These are phyloP conservation scores for Steatocranus sp. DNA, from an alignment of 2,797 vertebrate genomes.

Conservation along the genomic window DNA sequence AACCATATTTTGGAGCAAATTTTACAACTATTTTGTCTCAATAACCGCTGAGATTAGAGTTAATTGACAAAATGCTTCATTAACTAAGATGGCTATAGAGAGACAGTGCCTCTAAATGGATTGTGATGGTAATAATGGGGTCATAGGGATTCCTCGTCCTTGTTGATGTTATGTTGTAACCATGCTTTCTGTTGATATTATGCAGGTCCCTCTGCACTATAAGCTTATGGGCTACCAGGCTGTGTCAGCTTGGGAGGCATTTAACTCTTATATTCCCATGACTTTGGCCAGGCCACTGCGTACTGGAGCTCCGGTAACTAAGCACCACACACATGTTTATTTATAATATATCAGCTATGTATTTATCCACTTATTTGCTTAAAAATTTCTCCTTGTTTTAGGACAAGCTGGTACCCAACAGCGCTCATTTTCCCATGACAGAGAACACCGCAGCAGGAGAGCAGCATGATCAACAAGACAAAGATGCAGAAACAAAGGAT, in stretches of 20 bases:
- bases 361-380: not conserved
- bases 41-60: not conserved
- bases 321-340: not conserved
- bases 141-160: not conserved
- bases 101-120: not conserved
- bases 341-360: not conserved
- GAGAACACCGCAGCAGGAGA: not conserved
- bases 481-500: not conserved
- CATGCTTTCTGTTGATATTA: not conserved
- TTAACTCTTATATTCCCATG: slow-evolving; percentile 30
- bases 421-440: not conserved
- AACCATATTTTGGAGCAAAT: not conserved
- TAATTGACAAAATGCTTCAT: not conserved
- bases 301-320: slow-evolving; percentile 51
- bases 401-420: slow-evolving; percentile 32
- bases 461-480: not conserved
- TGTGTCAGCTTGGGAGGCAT: slow-evolving; percentile 60
- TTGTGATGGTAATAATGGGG: not conserved
- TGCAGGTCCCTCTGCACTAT: slow-evolving; percentile 72
- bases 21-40: not conserved
- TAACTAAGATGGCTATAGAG: not conserved
- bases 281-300: slow-evolving; percentile 55
- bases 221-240: slow-evolving; percentile 67
- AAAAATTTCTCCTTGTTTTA: not conserved
- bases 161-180: not conserved